Evolutionary conservation across 2,797 vertebrate genomes (phyloP), one percentile per base, ranked within the genome.

Genomic region (Danio choprae): DNA sequence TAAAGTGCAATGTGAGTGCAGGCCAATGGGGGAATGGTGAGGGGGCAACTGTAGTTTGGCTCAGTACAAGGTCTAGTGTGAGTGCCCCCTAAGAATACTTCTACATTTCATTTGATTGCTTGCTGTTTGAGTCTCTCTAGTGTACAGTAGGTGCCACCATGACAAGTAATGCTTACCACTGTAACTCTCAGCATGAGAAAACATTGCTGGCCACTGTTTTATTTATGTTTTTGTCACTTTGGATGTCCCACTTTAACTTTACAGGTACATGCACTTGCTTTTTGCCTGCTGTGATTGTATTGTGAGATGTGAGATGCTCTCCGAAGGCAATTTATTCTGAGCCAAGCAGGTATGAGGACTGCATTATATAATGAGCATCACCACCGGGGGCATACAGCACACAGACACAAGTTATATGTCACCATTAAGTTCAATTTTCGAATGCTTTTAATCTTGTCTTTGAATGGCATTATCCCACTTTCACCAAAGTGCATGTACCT

Each of bases 321-420:
- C 5, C 5, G 2, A 55, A 20, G 11, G 50, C 68, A 53, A 41
- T 71, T 40, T 55, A 41, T 71, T 55, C n/a, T 41, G n/a, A 41
- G 68, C 40, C 38, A 9, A 55, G 11, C 50, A 41, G 36, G 50
- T 51, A 41, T 41, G 50, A 55, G 50, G 12, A 41, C 55, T 70
- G 11, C 38, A 36, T 53, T 48, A 51, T 38, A 53, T 10, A 48
- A 67, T 29, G 7, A n/a, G 22, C 10, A 22, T 29, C 22, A 55
- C 69, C 29, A 55, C 69, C 11, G n/a, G 40, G 9, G 1, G 1
- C n/a, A 43, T n/a, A 4, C 38, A 29, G 29, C 29, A 29, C 29
- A 62, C n/a, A 63, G 60, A 63, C 16, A 63, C 38, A 63, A 41
- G 9, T 18, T 63, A 38, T 60, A 38, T 15, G 40, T 56, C 51